Base-by-base conservation (phyloP, 2,113 vertebrate species). In the Melanerpes formicivorus region DNA sequence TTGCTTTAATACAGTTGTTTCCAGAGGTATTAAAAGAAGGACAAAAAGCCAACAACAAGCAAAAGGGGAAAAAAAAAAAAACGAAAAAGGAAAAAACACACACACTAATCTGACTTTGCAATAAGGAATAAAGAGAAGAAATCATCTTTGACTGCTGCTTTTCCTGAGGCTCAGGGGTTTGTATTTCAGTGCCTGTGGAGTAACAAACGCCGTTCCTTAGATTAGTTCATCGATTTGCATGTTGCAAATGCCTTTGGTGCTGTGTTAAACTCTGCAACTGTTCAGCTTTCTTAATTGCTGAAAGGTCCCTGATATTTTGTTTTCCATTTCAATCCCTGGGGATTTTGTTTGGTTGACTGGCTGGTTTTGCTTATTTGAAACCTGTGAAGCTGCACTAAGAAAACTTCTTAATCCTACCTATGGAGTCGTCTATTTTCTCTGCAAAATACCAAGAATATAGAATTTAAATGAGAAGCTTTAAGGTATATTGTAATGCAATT, bases 391-490 rank as follows among this genome's bases (percentile, higher is more conserved):
- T 77, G n/a, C 70, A 89, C 50, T 80, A 91, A 56, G 62, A 91
- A 93, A 84, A 88, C 32, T 87, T 87, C 70, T 77, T 52, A 80
- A 90, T 87, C 59, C 76, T 72, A 40, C 37, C 32, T 88, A 46
- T 27, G 32, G 50, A 91, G 29, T 34, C 19, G 18, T 70, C 81
- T 70, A 34, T 63, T 80, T 92, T 84, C 32, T 67, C 58, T 92
- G 82, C 62, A 88, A 90, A 87, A 82, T 23, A 67, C 13, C 27
- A 52, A 73, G 50, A 73, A 63, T 78, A 87, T 59, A 62, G 74
- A 80, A 80, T 21, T 18, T 15, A 94, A 89, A 70, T 48, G 3
- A 90, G 59, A 66, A 42, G 11, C 13, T 82, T 80, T 60, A 88
- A 60, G 0, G 4, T 83, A 65, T 19, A 82, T 70, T 86, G 56